Base-by-base conservation (phyloP, 2,113 vertebrate genomes). In the Zapornia atra region DNA sequence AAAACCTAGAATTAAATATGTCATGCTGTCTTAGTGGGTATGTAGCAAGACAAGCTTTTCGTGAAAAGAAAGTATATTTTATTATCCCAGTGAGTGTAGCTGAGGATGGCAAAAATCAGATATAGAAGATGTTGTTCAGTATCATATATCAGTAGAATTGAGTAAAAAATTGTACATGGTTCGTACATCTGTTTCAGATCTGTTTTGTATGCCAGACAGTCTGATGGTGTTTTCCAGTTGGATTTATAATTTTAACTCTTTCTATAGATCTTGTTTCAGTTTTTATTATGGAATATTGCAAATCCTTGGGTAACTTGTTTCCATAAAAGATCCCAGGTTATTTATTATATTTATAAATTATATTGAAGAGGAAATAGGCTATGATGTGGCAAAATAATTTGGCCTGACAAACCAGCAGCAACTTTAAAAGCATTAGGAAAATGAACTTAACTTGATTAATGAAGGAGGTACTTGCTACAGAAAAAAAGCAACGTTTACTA, bases 151-250 rank as follows among this genome's bases (percentile, higher is more conserved):
- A 73, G 26, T 29, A 38, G 40, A 83, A 51, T 18, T 60, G 22
- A 34, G 11, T 38, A 12, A 48, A 78, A 76, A n/a, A 56, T 0
- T 2, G 0, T 29, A 19, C 20, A 19, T 28, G 14, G 4, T 69
- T 54, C 26, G 11, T 57, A 48, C 2, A 77, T 5, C 13, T 76
- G 22, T 64, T 86, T 94, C 31, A 69, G 10, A 70, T 57, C 29
- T 44, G 15, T 0, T 6, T 65, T 81, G 9, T 38, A 16, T 57
- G 54, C 13, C 22, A 70, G 33, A 53, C 80, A 61, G 7, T 33
- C 54, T 33, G 40, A 57, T 10, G 57, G 2, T 36, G 6, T 56
- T 80, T 92, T 92, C 25, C 13, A n/a, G 33, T 38, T 89, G 3
- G 1, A 38, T 33, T 81, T 77, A 13, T 4, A 60, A 56, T 15